Base-by-base conservation (phyloP, 2,113 vertebrate genomes). In the Lucifuga dentata region DNA sequence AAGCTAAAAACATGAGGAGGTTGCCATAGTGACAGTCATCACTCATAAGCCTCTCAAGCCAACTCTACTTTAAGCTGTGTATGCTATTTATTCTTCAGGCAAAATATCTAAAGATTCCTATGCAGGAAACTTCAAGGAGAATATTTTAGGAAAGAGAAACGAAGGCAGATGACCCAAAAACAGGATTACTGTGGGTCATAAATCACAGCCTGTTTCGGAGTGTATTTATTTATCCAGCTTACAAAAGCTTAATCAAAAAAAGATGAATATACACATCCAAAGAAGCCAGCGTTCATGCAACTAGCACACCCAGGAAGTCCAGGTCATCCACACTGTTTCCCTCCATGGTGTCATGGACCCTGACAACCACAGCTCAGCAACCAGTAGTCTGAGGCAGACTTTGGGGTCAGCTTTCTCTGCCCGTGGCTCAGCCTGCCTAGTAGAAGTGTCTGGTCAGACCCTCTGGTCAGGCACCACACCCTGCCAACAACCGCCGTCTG, bases 21-120 rank as follows among this genome's bases (percentile, higher is more conserved):
- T 92, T 91, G 73, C 90, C 85, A 92, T 90, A 38, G 90, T 62
- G 68, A 90, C 78, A 74, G 87, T 84, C 84, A 88, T 84, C 88
- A 86, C 85, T 88, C 68, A 78, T 68, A 66, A 48, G 57, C 66
- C 73, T 81, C 66, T 74, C 71, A 82, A 78, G 83, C 81, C 83
- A 55, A 73, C 81, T 75, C 43, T 13, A 64, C 70, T 73, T 87
- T 66, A 71, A 79, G 80, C 80, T 84, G 85, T 60, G 71, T 57
- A 76, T 29, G 21, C 73, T 76, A 69, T 86, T 86, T 85, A 66
- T 80, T 81, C 81, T 68, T 53, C 48, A 49, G 85, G 75, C 83
- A 86, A 29, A 7, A 29, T 80, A 85, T 84, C 76, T 78, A 45
- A 79, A 85, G 65, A 83, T 83, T 65, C 83, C 49, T 56, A 58